Conservation (phyloP, 2,888 invertebrate species). For the Cryptus viduatorius region DNA sequence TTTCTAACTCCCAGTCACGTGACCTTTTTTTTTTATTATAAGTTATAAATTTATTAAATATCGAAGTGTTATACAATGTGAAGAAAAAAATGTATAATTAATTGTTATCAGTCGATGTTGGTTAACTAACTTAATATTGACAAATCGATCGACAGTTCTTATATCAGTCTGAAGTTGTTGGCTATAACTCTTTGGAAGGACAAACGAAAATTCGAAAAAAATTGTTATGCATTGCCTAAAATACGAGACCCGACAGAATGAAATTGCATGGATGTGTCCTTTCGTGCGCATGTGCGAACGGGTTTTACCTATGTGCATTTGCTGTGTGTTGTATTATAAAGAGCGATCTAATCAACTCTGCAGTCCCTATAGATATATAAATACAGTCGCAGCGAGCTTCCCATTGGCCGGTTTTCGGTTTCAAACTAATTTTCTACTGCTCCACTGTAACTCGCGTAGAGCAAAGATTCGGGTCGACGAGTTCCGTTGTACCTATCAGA, state of each 20-base stretch:
- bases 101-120: not conserved
- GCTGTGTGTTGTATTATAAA: no score
- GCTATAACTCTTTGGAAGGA: not conserved
- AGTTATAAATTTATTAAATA: no score
- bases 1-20: not conserved
- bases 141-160: not conserved
- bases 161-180: not conserved
- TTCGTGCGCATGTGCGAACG: not conserved
- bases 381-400: not conserved
- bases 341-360: no score
- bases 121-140: not conserved
- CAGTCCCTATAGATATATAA: no score
- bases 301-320: no score
- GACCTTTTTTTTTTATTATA: no score
- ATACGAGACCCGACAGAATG: not conserved
- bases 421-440: not conserved
- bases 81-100: not conserved
- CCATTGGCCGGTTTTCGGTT: not conserved
- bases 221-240: no score
- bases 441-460: not conserved
- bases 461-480: not conserved
- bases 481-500: not conserved
- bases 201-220: no score
- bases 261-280: not conserved
- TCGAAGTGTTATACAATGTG: no score